A percentile compares a stretch with the other conserved stretches of the same genome.
Evolutionary conservation across 2,797 vertebrate species (phyloP).

Genomic region (Harpagifer antarcticus): DNA sequence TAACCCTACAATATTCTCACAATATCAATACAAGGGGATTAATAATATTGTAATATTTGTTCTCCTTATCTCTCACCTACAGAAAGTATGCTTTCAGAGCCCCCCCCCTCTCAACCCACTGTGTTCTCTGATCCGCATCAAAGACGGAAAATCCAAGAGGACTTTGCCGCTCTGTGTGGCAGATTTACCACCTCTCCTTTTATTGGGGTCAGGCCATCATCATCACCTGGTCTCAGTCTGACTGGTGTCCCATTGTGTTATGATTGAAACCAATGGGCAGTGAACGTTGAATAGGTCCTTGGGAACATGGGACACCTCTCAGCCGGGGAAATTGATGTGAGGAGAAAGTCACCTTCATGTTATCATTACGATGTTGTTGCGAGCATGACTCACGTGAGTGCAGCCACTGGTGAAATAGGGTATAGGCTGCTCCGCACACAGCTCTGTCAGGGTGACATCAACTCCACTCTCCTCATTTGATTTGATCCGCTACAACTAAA

Average conservation of each 20-base stretch:
- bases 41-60: no score
- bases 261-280: constrained; percentile 63
- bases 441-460: constrained; percentile 47
- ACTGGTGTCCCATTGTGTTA: constrained; percentile 35
- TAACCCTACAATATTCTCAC: no score
- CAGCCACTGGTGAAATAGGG: constrained; percentile 67
- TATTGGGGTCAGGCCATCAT: constrained; percentile 66
- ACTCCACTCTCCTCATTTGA: constrained; percentile 31
- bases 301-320: constrained; percentile 51
- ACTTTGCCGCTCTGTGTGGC: constrained; percentile 33
- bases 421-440: constrained; percentile 12
- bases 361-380: constrained; percentile 56
- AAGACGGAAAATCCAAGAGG: constrained; percentile 41
- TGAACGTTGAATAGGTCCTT: constrained; percentile 70
- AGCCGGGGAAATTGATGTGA: constrained; percentile 70
- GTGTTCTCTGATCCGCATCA: constrained; percentile 39
- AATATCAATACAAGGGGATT: no score
- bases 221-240: constrained; percentile 54
- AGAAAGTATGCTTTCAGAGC: no score
- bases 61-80: no score
- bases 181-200: constrained; percentile 53
- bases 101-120: constrained; percentile 4
- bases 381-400: constrained; percentile 55
- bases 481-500: constrained; percentile 33
- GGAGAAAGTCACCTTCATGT: constrained; percentile 83